Percentiles rank a stretch among this genome's conserved stretches.
Evolutionary conservation across 2,888 invertebrate genomes (phyloP).

Genomic region (Acronicta psi): DNA sequence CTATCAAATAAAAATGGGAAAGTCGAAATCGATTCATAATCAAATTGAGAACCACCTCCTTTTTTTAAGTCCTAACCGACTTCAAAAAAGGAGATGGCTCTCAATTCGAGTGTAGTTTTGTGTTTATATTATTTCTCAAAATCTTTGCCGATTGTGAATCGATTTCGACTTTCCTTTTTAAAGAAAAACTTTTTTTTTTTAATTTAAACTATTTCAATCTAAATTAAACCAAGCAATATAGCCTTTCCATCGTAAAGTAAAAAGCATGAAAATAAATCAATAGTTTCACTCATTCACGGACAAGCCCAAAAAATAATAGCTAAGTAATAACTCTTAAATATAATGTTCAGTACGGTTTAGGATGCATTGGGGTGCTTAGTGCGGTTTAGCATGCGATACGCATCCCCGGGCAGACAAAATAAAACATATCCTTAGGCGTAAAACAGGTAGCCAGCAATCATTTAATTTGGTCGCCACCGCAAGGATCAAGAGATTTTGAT

Average conservation of each 20-base stretch:
- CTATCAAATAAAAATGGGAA: too few species aligned
- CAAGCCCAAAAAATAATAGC: slow-evolving; percentile 36
- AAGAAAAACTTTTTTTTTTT: too few species aligned
- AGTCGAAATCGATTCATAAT: too few species aligned
- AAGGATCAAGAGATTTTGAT: slow-evolving; percentile 63
- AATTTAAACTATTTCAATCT: background rate
- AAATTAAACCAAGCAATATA: slow-evolving; percentile 1
- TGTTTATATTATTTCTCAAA: too few species aligned
- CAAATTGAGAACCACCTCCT: too few species aligned
- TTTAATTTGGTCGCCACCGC: slow-evolving; percentile 72
- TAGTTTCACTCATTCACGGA: slow-evolving; percentile 35
- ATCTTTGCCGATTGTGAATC: too few species aligned
- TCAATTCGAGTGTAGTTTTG: too few species aligned
- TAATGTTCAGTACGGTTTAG: slow-evolving; percentile 55
- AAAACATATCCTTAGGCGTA: slow-evolving; percentile 84
- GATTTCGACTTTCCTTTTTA: too few species aligned
- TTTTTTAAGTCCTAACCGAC: too few species aligned
- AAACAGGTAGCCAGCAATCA: slow-evolving; percentile 85
- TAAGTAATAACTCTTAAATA: slow-evolving; percentile 59
- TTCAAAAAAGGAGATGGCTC: too few species aligned
- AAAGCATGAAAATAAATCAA: slow-evolving; percentile 34
- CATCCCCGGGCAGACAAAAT: slow-evolving; percentile 69
- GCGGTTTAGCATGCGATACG: slow-evolving; percentile 70
- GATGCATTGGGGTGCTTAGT: slow-evolving; percentile 56
- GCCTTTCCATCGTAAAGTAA: background rate